Evolutionary conservation across 2,888 invertebrate genomes (phyloP).

Genomic region (Thyatira batis): DNA sequence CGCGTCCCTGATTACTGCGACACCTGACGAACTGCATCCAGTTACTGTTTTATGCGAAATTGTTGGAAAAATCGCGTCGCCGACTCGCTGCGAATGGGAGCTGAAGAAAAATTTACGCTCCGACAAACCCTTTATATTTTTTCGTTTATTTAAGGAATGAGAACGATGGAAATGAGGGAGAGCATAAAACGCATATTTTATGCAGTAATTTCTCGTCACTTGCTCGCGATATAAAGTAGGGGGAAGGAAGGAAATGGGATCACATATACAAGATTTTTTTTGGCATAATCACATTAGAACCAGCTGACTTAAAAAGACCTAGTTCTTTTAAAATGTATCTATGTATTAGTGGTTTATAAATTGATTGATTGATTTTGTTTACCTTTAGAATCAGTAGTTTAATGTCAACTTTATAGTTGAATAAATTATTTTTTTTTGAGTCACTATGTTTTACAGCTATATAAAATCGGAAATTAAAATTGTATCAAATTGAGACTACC

Average conservation of each 20-base stretch:
- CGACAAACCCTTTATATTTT: slow-evolving; percentile 10
- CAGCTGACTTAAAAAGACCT: too few relatives aligned
- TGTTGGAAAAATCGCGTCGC: slow-evolving; percentile 28
- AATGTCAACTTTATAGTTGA: too few relatives aligned
- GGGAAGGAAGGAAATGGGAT: background rate
- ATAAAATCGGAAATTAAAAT: too few relatives aligned
- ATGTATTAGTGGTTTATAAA: too few relatives aligned
- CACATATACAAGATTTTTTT: background rate
- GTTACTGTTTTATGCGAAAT: slow-evolving; percentile 18
- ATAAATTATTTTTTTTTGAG: too few relatives aligned
- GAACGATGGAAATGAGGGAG: background rate
- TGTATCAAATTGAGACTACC: too few relatives aligned
- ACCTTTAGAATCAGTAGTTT: too few relatives aligned
- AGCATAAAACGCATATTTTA: background rate
- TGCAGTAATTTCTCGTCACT: background rate
- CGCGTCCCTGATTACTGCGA: slow-evolving; percentile 39
- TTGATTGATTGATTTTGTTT: too few relatives aligned
- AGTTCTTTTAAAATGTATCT: too few relatives aligned
- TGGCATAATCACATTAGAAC: too few relatives aligned
- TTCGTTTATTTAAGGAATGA: background rate
- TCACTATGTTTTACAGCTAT: too few relatives aligned
- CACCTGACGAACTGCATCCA: slow-evolving; percentile 45
- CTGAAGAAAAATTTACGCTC: slow-evolving; percentile 2
- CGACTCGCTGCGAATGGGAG: slow-evolving; percentile 11
- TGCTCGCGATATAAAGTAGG: background rate